These are phyloP conservation scores for Barnardius zonarius DNA, from an alignment of 2,113 vertebrate genomes.

Conservation along the genomic window DNA sequence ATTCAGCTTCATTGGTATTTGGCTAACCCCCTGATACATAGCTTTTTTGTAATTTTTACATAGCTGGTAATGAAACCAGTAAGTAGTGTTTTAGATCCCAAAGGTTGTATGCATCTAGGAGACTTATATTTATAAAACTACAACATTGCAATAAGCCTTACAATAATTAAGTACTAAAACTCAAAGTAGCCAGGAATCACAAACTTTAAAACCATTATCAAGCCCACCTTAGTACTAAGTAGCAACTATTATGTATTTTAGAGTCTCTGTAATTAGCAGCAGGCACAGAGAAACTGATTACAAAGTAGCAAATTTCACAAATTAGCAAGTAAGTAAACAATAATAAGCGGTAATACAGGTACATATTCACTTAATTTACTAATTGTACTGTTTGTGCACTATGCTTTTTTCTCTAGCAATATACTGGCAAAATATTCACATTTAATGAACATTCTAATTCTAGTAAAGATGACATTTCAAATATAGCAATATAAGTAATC, in stretches of 20 bases:
- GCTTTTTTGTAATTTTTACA: background rate
- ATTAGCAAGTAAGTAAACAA: background rate
- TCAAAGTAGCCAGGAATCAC: background rate
- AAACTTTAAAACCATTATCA: background rate
- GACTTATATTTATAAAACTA: background rate
- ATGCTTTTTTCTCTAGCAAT: background rate
- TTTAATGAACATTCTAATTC: background rate
- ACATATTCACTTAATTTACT: slow-evolving; percentile 11
- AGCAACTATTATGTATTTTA: background rate
- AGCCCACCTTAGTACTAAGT: background rate
- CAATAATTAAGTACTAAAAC: background rate
- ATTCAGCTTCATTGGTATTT: background rate
- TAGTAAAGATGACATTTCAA: background rate
- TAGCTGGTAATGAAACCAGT: background rate
- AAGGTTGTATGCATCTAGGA: background rate
- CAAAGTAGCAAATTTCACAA: background rate
- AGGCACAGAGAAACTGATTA: background rate
- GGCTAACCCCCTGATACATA: background rate
- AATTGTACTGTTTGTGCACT: background rate
- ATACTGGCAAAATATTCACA: background rate
- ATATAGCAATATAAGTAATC: background rate
- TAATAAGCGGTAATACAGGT: background rate
- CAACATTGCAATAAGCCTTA: background rate
- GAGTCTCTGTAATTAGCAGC: background rate
- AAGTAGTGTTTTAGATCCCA: background rate